Evolutionary conservation across 2,797 vertebrate species (phyloP).

Genomic region (Malacoraja senta): DNA sequence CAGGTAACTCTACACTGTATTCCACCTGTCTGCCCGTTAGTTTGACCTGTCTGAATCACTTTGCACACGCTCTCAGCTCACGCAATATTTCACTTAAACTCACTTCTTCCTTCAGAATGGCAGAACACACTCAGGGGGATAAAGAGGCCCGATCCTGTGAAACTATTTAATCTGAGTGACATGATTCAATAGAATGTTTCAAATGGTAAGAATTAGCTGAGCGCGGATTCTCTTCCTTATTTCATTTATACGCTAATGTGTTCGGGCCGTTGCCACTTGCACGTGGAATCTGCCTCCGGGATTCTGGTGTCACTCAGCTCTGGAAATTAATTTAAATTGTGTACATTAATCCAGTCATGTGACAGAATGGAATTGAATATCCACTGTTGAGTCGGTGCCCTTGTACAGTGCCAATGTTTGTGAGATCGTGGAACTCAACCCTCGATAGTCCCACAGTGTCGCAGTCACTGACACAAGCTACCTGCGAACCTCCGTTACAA

Average conservation of each 20-base stretch:
- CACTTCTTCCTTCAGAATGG: no score
- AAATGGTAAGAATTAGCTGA: background rate
- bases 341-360: background rate
- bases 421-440: background rate
- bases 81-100: no score
- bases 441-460: background rate
- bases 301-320: background rate
- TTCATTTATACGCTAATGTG: background rate
- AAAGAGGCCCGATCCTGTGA: background rate
- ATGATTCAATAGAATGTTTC: background rate
- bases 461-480: background rate
- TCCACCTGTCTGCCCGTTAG: no score
- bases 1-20: no score
- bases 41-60: no score
- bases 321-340: slow-evolving; percentile 12
- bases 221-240: background rate
- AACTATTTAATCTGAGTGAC: background rate
- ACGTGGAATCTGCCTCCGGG: background rate
- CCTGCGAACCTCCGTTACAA: no score
- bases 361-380: background rate
- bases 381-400: no score
- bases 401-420: background rate
- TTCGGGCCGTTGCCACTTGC: background rate
- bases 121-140: no score
- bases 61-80: no score